A percentile compares a stretch with the other conserved stretches of the same genome.
phyloP scores from a whole-genome alignment of 2,797 vertebrate genomes.

The Sebastes elongatus region DNA sequence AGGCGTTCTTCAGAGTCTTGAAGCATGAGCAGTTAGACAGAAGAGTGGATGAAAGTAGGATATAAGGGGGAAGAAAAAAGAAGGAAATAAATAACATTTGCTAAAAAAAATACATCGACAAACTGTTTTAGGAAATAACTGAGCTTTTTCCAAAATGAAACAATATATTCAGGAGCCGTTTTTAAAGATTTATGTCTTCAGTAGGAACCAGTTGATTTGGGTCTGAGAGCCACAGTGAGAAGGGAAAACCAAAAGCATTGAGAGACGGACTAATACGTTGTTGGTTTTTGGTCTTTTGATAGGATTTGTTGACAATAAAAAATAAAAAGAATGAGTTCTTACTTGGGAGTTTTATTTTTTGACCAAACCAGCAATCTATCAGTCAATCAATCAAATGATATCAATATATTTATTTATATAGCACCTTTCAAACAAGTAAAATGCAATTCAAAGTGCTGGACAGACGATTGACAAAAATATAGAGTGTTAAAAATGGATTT shows the following conservation, averaged over 20 bases:
- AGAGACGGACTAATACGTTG: neutral
- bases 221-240: neutral
- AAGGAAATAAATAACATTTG: neutral
- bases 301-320: neutral
- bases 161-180: neutral
- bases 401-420: too few relatives aligned
- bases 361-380: neutral
- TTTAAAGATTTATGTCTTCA: neutral
- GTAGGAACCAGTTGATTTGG: neutral
- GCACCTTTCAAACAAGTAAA: too few relatives aligned
- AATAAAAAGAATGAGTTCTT: neutral
- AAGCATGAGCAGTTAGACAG: neutral
- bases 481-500: too few relatives aligned
- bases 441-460: too few relatives aligned
- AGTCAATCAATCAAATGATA: too few relatives aligned
- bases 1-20: conserved; percentile 90
- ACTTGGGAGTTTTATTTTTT: neutral
- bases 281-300: neutral
- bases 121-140: neutral
- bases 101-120: neutral
- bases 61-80: neutral
- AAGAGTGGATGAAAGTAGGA: neutral
- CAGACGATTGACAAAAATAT: too few relatives aligned
- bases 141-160: neutral
- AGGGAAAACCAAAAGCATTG: neutral